Evolutionary conservation across 2,888 invertebrate species (phyloP).

Genomic region (Chymomyza fuscimana): DNA sequence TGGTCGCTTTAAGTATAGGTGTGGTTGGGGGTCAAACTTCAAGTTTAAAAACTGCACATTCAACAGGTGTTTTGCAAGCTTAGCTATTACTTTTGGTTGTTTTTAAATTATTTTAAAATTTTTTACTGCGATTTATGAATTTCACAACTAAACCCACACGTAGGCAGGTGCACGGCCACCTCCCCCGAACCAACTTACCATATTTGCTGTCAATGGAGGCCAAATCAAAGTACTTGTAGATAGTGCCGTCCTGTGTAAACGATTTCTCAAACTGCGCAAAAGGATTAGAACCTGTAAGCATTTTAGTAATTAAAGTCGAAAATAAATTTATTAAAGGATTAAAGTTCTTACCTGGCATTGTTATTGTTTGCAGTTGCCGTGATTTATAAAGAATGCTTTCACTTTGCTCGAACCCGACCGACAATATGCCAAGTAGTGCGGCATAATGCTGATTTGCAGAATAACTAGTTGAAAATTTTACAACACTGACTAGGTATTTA

Average conservation of each 20-base stretch:
- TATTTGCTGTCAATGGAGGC: constrained; percentile 87
- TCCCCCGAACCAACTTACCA: constrained; percentile 83
- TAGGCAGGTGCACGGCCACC: constrained; percentile 30
- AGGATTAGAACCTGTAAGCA: constrained; percentile 70
- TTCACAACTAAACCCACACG: constrained; percentile 30
- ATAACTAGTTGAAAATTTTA: not conserved
- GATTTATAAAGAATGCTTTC: constrained; percentile 24
- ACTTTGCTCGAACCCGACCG: not conserved
- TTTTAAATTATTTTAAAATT: not conserved
- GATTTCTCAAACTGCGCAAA: constrained; percentile 76
- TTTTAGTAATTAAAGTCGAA: not conserved
- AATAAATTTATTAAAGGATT: constrained; percentile 43
- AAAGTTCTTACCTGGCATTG: constrained; percentile 5
- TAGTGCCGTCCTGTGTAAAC: constrained; percentile 70
- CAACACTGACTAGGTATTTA: not conserved
- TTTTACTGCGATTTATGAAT: not conserved
- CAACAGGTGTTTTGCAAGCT: constrained; percentile 24
- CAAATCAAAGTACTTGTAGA: constrained; percentile 90
- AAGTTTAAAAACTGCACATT: constrained; percentile 27
- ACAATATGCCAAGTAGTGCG: not conserved
- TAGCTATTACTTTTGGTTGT: not conserved
- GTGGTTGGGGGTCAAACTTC: constrained; percentile 56
- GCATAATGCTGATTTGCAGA: not conserved
- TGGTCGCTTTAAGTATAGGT: constrained; percentile 11
- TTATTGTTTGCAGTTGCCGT: constrained; percentile 10